These are phyloP conservation scores for Chiroxiphia lanceolata DNA, from an alignment of 2,797 vertebrate genomes.

Conservation along the genomic window DNA sequence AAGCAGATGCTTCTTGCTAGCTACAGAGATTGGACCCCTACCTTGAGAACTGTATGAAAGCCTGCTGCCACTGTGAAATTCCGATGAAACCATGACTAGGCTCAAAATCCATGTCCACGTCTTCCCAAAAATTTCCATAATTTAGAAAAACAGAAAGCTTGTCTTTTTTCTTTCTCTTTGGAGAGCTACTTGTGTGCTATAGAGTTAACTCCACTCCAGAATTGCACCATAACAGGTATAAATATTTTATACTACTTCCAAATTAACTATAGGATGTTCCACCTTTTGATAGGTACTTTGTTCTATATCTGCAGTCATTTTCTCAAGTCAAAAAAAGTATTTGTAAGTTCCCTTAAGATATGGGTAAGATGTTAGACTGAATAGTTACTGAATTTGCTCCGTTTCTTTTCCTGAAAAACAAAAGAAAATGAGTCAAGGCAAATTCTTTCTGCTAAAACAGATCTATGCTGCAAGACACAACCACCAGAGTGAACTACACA, in stretches of 20 bases:
- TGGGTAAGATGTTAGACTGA: slow-evolving; percentile 79
- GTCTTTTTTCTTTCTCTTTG: slow-evolving; percentile 61
- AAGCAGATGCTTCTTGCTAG: background rate
- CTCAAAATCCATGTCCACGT: slow-evolving; percentile 97
- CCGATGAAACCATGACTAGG: slow-evolving; percentile 93
- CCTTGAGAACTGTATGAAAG: slow-evolving; percentile 96
- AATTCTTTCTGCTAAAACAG: background rate
- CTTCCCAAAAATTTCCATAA: slow-evolving; percentile 99
- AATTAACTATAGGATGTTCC: slow-evolving; percentile 74
- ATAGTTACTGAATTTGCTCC: slow-evolving; percentile 81
- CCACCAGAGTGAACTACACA: background rate
- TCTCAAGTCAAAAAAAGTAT: slow-evolving; percentile 75
- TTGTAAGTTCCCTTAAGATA: slow-evolving; percentile 75
- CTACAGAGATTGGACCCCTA: slow-evolving; percentile 75
- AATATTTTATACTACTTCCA: slow-evolving; percentile 74
- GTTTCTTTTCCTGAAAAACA: slow-evolving; percentile 84
- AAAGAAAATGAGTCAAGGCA: slow-evolving; percentile 49
- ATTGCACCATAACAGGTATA: slow-evolving; percentile 87
- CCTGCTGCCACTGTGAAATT: slow-evolving; percentile 87
- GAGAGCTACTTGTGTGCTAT: slow-evolving; percentile 84
- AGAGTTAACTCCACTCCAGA: slow-evolving; percentile 80
- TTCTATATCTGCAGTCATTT: slow-evolving; percentile 83
- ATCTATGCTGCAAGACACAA: background rate
- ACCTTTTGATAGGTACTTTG: slow-evolving; percentile 77
- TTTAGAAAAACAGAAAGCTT: slow-evolving; percentile 82